phyloP scores from a whole-genome alignment of 2,888 invertebrate genomes.

The Caenorhabditis auriculariae region DNA sequence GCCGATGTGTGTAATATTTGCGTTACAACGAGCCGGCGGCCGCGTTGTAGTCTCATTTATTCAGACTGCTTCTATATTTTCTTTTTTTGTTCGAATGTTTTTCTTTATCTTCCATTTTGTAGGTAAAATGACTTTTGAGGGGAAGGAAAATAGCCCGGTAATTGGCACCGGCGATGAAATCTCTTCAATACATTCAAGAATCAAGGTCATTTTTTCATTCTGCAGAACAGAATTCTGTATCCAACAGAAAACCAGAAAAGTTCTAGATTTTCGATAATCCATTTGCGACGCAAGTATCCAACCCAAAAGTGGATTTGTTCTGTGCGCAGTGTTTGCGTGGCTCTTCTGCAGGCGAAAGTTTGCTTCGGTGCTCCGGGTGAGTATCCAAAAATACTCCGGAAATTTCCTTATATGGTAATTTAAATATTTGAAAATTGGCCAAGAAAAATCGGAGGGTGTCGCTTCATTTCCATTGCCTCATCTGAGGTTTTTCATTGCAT shows the following conservation, averaged over 20 bases:
- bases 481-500: no score
- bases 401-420: no score
- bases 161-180: constrained; percentile 17
- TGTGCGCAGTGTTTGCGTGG: constrained; percentile 57
- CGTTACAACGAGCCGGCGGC: no score
- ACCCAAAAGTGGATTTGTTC: constrained; percentile 42
- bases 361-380: constrained; percentile 48
- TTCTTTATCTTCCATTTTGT: background rate
- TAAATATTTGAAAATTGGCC: no score
- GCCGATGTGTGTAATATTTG: no score
- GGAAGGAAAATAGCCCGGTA: no score
- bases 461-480: no score
- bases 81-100: background rate
- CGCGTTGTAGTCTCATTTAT: background rate
- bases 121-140: no score
- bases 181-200: constrained; percentile 39
- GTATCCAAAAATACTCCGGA: no score
- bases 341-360: constrained; percentile 40
- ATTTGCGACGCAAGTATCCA: constrained; percentile 55
- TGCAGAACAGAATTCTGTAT: background rate
- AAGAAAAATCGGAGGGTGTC: no score
- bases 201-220: constrained; percentile 16
- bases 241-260: background rate
- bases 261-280: constrained; percentile 51
- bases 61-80: background rate